Conservation (phyloP, 2,113 vertebrate species). For the Rhabdornis inornatus region DNA sequence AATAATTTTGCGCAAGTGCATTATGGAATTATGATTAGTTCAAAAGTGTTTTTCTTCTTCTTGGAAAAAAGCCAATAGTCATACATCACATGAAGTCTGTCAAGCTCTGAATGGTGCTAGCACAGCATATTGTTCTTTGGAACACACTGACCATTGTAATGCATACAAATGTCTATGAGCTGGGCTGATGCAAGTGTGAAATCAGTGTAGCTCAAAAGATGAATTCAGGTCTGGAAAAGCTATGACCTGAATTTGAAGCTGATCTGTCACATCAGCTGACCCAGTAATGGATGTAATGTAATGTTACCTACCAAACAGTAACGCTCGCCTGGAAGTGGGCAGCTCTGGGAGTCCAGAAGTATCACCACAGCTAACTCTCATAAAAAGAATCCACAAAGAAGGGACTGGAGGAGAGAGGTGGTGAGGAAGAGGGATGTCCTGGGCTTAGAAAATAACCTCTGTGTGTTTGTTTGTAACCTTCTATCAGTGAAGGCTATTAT, state of each 20-base stretch:
- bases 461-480: neutral
- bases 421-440: neutral
- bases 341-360: neutral
- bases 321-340: fast-evolving
- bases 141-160: neutral
- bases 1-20: neutral
- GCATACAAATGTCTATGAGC: neutral
- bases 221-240: neutral
- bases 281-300: neutral
- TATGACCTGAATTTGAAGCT: neutral
- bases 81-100: neutral
- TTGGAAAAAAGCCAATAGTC: neutral
- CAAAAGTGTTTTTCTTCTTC: neutral
- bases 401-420: neutral
- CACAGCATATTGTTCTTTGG: neutral
- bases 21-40: neutral
- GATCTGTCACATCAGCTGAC: neutral
- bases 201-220: neutral
- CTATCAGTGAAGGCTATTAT: neutral
- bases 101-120: neutral
- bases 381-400: neutral
- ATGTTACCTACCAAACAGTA: neutral
- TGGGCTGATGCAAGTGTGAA: neutral
- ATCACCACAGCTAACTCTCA: neutral
- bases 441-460: neutral